A percentile compares a stretch with the other conserved stretches of the same genome.
phyloP scores from a whole-genome alignment of 2,113 vertebrate species.

The Gymnobelideus leadbeateri region DNA sequence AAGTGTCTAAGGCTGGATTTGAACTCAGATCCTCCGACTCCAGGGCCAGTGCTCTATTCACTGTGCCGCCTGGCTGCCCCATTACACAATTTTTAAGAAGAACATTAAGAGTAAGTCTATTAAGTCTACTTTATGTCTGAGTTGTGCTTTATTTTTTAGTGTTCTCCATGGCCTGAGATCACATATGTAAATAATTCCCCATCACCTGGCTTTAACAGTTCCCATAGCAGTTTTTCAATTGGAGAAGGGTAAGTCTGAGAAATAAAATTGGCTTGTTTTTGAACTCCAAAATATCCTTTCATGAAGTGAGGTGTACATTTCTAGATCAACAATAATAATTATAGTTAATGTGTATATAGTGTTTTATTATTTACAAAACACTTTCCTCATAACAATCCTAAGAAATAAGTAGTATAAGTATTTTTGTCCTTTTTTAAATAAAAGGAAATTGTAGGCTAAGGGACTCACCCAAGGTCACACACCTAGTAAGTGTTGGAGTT shows the following conservation, averaged over 20 bases:
- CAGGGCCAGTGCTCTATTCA: no score
- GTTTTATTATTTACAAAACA: neutral
- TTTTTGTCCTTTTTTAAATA: neutral
- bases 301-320: constrained; percentile 35
- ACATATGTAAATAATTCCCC: constrained; percentile 94
- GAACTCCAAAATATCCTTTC: constrained; percentile 35
- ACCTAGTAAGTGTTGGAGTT: neutral
- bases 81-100: neutral
- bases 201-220: constrained; percentile 94
- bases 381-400: neutral
- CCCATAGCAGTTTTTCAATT: constrained; percentile 93
- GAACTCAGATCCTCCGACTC: no score
- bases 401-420: neutral
- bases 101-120: neutral
- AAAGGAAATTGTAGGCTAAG: neutral
- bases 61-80: no score
- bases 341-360: neutral
- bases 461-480: neutral
- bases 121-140: neutral
- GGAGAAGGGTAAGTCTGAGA: constrained; percentile 90
- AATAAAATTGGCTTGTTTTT: constrained; percentile 41
- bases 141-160: constrained; percentile 84
- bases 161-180: constrained; percentile 96
- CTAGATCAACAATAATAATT: constrained; percentile 10
- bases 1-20: no score